Evolutionary conservation across 2,888 invertebrate genomes (phyloP).

Genomic region (Euclidia mi): DNA sequence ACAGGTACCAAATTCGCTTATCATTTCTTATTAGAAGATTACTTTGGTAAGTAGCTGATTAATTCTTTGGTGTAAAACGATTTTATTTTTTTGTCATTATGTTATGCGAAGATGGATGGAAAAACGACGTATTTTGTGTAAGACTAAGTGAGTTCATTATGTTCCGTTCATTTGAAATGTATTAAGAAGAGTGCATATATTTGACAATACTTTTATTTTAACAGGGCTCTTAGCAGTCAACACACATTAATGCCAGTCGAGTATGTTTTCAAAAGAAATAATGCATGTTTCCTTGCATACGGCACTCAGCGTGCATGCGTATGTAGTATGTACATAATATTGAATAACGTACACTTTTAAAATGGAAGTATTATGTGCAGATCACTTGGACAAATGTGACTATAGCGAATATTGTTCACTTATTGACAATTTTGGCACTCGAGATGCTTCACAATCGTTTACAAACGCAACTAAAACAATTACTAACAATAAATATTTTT

Average conservation of each 20-base stretch:
- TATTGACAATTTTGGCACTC: constrained; percentile 71
- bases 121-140: constrained; percentile 89
- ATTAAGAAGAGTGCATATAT: constrained; percentile 83
- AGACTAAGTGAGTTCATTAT: constrained; percentile 89
- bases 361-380: constrained; percentile 71
- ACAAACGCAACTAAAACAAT: constrained; percentile 30
- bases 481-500: not conserved
- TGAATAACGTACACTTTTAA: constrained; percentile 72
- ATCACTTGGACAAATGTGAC: constrained; percentile 67
- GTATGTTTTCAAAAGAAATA: constrained; percentile 88
- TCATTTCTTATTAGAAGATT: constrained; percentile 53
- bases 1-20: constrained; percentile 88
- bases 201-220: constrained; percentile 88
- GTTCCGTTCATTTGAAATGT: constrained; percentile 83
- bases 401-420: constrained; percentile 70
- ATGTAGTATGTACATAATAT: constrained; percentile 81
- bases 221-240: constrained; percentile 90
- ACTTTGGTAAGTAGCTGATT: constrained; percentile 82
- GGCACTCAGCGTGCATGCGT: constrained; percentile 87
- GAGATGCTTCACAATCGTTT: constrained; percentile 58
- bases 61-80: constrained; percentile 81
- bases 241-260: constrained; percentile 90
- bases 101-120: constrained; percentile 89
- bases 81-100: constrained; percentile 84
- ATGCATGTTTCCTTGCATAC: constrained; percentile 87